A percentile compares a stretch with the other conserved stretches of the same genome.
phyloP scores from a whole-genome alignment of 2,888 invertebrate genomes.

The Tryphoninae sp. region DNA sequence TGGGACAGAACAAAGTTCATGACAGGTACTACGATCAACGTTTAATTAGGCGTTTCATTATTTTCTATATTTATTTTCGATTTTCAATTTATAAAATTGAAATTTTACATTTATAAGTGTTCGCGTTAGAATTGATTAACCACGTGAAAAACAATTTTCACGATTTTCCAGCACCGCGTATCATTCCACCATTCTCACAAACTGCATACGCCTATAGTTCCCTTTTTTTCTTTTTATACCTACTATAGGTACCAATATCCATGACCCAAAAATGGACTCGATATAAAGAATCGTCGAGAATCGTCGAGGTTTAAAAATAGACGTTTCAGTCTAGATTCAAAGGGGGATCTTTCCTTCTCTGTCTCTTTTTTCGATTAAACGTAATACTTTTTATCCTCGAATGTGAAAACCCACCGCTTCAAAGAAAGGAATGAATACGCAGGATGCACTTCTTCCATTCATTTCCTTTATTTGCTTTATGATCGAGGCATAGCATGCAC shows the following conservation, averaged over 20 bases:
- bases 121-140: no score
- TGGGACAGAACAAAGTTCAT: no score
- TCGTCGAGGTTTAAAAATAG: conserved; percentile 76
- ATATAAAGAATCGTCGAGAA: conserved; percentile 75
- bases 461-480: conserved; percentile 59
- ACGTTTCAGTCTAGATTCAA: conserved; percentile 74
- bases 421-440: conserved; percentile 78
- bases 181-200: conserved; percentile 31
- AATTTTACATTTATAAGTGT: no score
- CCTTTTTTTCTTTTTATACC: conserved; percentile 26
- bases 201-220: conserved; percentile 3
- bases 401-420: conserved; percentile 70
- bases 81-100: no score
- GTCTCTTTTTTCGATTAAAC: conserved; percentile 64
- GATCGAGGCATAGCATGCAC: conserved; percentile 41
- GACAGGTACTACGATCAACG: no score
- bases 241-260: conserved; percentile 72
- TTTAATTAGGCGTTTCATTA: no score
- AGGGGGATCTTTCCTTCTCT: conserved; percentile 63
- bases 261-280: conserved; percentile 79
- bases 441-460: conserved; percentile 74
- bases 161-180: conserved; percentile 64
- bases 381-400: conserved; percentile 65
- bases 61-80: no score
- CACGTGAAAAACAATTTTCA: conserved; percentile 75